A percentile compares a stretch with the other conserved stretches of the same genome.
These are phyloP conservation scores for Pediacus dermestoides DNA, from an alignment of 2,888 invertebrate genomes.

Conservation along the genomic window DNA sequence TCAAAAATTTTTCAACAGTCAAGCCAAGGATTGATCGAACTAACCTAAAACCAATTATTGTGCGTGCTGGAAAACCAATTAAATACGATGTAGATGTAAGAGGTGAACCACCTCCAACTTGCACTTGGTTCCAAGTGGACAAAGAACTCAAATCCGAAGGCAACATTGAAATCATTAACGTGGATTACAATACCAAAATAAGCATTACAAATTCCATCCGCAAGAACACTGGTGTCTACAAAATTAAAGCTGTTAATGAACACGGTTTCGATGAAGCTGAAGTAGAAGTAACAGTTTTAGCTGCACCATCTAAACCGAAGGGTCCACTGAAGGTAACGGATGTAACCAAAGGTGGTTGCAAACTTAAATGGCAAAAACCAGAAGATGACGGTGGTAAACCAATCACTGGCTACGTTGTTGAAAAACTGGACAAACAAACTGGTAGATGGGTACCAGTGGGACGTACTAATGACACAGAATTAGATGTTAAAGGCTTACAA, in stretches of 20 bases:
- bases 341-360: slow-evolving; percentile 85
- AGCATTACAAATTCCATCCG: slow-evolving; percentile 74
- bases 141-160: slow-evolving; percentile 70
- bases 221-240: slow-evolving; percentile 86
- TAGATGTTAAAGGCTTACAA: slow-evolving; percentile 83
- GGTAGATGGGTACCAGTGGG: slow-evolving; percentile 94
- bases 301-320: slow-evolving; percentile 80
- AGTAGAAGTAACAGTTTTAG: slow-evolving; percentile 78
- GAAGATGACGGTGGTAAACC: slow-evolving; percentile 95
- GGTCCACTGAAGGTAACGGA: slow-evolving; percentile 87
- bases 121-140: slow-evolving; percentile 84
- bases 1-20: slow-evolving; percentile 58
- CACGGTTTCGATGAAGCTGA: slow-evolving; percentile 91
- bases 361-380: slow-evolving; percentile 90
- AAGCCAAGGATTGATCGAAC: slow-evolving; percentile 97
- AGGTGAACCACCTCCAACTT: slow-evolving; percentile 93
- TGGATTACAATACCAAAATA: slow-evolving; percentile 87
- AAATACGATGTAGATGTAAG: slow-evolving; percentile 91
- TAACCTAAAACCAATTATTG: slow-evolving; percentile 82
- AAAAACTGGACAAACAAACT: slow-evolving; percentile 87
- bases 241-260: slow-evolving; percentile 84
- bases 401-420: slow-evolving; percentile 87
- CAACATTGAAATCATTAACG: slow-evolving; percentile 73
- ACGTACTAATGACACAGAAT: slow-evolving; percentile 78
- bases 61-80: slow-evolving; percentile 88